Evolutionary conservation across 2,113 vertebrate genomes (phyloP), one percentile per base, ranked within the genome.

Genomic region (Dromaius novaehollandiae): DNA sequence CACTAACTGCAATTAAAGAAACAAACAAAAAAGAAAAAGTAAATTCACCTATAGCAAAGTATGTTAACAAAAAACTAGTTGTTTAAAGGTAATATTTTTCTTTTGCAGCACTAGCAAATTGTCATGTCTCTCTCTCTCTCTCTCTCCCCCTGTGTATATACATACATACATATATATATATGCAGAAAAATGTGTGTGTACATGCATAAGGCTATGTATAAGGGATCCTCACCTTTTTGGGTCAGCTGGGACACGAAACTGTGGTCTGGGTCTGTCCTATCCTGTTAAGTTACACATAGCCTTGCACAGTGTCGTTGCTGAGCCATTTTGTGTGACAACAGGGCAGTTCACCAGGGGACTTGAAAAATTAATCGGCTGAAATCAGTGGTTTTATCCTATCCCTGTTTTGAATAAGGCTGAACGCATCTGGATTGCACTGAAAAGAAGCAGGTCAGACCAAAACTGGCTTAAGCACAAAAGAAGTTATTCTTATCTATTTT

Each of bases 91-190:
- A 64, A 28, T 24, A 30, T 40, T 82, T 85, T 15, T 82, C 40
- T 82, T 69, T 46, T n/a, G 17, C 48, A 73, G 9, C 14, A 89
- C 9, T 64, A 3, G 11, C 6, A 82, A 73, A 28, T n/a, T 69
- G 4, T 55, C 7, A 36, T 56, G 40, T 73, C 0, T 51, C 42
- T 9, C 44, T 61, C 46, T 68, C 0, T 51, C 42, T 16, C 40
- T n/a, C n/a, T n/a, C n/a, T n/a, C 12, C 42, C 18, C 15, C 3
- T 30, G 13, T 14, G 15, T 64, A 22, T 22, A 4, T 15, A 25
- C 12, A 14, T 1, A 48, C 19, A 48, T 48, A 51, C 21, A 17
- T 32, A 19, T 60, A 60, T 60, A 34, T 34, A 34, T 19, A 48
- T 48, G 46, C 46, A 48, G 46, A 46, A 60, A 60, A 16, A 58